Evolutionary conservation across 1,140 invertebrate species (phyloP).

Genomic region (Orchesella cincta): DNA sequence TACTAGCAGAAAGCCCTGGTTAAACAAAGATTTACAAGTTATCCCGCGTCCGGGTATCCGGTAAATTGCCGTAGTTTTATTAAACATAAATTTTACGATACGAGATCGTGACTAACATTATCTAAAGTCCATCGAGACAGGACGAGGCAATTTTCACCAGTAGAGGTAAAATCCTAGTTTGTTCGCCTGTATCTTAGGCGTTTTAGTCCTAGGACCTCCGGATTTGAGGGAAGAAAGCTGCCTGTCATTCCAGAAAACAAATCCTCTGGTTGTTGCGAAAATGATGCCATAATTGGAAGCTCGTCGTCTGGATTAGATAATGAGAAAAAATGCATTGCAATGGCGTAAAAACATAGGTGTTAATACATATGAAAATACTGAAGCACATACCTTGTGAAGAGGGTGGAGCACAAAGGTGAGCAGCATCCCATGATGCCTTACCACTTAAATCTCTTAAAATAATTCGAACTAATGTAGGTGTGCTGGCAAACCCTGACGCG

Average conservation of each 20-base stretch:
- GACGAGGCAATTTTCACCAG: constrained; percentile 76
- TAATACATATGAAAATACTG: too few species aligned
- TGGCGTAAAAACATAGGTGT: background rate
- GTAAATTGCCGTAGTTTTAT: constrained; percentile 28
- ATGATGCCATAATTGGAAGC: background rate
- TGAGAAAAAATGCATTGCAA: background rate
- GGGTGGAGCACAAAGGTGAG: constrained; percentile 69
- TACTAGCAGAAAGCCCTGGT: constrained; percentile 68
- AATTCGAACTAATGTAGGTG: constrained; percentile 72
- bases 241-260: constrained; percentile 45
- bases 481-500: constrained; percentile 68
- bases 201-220: constrained; percentile 64
- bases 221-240: constrained; percentile 45
- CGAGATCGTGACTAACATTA: constrained; percentile 68
- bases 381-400: constrained; percentile 48
- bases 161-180: too few species aligned
- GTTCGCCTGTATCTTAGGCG: too few species aligned
- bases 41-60: constrained; percentile 31
- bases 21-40: background rate
- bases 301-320: constrained; percentile 11
- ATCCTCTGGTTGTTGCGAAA: constrained; percentile 39
- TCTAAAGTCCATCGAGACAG: constrained; percentile 90
- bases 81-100: constrained; percentile 38
- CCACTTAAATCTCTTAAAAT: constrained; percentile 89
- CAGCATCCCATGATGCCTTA: constrained; percentile 95